A percentile compares a stretch with the other conserved stretches of the same genome.
Evolutionary conservation across 2,797 vertebrate species (phyloP).

Genomic region (Hephaestus fuliginosus): DNA sequence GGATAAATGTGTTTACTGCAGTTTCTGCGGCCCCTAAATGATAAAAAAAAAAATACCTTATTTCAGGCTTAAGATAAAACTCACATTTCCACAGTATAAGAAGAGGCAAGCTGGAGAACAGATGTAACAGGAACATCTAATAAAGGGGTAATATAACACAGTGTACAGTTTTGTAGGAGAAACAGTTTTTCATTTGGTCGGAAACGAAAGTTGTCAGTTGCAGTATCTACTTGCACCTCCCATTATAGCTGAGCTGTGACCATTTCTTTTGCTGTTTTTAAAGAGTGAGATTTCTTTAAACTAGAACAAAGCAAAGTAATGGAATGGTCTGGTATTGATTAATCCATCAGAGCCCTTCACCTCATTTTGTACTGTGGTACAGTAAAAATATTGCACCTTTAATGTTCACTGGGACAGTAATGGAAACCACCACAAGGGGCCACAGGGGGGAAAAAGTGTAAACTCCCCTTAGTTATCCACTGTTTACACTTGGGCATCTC

Average conservation of each 20-base stretch:
- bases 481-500: conserved; percentile 4
- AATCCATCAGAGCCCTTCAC: conserved; percentile 26
- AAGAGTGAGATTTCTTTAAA: not conserved
- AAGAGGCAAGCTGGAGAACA: not conserved
- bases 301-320: conserved; percentile 1
- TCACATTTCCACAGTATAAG: not conserved
- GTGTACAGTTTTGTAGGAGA: not conserved
- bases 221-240: not conserved
- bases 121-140: not conserved
- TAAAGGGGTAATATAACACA: not conserved
- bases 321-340: conserved; percentile 35
- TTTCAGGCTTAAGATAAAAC: not conserved
- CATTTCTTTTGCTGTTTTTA: not conserved
- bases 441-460: not conserved
- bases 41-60: not conserved
- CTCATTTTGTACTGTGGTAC: conserved; percentile 18
- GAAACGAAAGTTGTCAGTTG: not conserved
- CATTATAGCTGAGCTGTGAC: not conserved
- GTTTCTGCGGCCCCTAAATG: not conserved
- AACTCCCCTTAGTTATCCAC: conserved; percentile 15
- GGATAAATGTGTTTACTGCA: not conserved
- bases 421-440: conserved; percentile 11
- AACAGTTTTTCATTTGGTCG: not conserved
- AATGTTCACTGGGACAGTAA: conserved; percentile 22
- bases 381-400: conserved; percentile 31